A percentile compares a stretch with the other conserved stretches of the same genome.
phyloP scores from a whole-genome alignment of 2,888 invertebrate genomes.

The Parelbella ahira region DNA sequence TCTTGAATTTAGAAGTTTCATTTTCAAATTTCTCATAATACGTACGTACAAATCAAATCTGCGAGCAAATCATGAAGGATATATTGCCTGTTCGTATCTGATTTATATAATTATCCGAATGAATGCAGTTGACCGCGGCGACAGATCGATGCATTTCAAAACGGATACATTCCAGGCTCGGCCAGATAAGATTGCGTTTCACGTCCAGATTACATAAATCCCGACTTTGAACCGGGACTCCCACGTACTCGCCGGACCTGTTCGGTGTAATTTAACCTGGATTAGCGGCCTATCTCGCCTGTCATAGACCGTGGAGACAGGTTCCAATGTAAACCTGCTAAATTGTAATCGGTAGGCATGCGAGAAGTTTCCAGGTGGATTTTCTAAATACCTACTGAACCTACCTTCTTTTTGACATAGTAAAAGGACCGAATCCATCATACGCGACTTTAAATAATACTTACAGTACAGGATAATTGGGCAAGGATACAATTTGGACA shows the following conservation, averaged over 20 bases:
- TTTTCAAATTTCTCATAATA: too few species aligned
- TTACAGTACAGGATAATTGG: too few species aligned
- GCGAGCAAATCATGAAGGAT: conserved; percentile 1
- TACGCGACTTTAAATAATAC: too few species aligned
- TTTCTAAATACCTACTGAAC: too few species aligned
- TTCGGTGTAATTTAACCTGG: conserved; percentile 31
- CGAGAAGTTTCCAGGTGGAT: too few species aligned
- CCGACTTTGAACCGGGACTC: conserved; percentile 34
- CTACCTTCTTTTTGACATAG: too few species aligned
- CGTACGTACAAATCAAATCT: neutral
- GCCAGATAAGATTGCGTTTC: conserved; percentile 35
- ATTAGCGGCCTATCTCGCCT: conserved; percentile 28
- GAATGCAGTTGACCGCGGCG: conserved; percentile 25
- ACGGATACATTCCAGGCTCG: conserved; percentile 32
- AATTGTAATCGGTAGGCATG: conserved; percentile 12
- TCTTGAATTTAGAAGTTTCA: too few species aligned
- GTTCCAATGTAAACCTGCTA: conserved; percentile 20
- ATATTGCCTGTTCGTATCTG: conserved; percentile 22
- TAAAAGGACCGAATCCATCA: too few species aligned
- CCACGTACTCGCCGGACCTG: conserved; percentile 33
- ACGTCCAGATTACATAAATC: conserved; percentile 36
- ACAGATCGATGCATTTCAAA: conserved; percentile 31
- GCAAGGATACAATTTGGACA: too few species aligned
- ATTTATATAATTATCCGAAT: conserved; percentile 26
- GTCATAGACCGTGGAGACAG: conserved; percentile 21